Evolutionary conservation across 2,797 vertebrate genomes (phyloP).

Genomic region (Coracias cyanogaster): DNA sequence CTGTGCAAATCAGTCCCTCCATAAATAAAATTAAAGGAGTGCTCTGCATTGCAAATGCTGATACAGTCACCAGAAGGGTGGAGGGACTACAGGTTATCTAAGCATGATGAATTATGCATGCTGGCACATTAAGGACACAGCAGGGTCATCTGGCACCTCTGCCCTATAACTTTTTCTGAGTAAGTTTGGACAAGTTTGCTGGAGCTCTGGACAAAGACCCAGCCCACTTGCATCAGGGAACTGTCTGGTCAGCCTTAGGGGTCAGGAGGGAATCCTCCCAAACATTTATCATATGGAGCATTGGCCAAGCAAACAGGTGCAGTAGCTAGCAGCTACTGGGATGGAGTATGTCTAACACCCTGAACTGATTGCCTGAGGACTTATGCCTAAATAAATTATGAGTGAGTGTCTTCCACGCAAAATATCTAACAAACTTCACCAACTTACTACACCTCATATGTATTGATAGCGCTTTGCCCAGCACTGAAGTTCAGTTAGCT

Average conservation of each 20-base stretch:
- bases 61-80: slow-evolving; percentile 44
- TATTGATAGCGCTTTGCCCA: background rate
- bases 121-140: background rate
- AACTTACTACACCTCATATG: background rate
- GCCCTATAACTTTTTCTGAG: background rate
- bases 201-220: background rate
- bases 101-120: slow-evolving; percentile 48
- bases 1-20: slow-evolving; percentile 68
- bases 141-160: background rate
- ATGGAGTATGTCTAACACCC: background rate
- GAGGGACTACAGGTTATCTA: slow-evolving; percentile 40
- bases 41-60: slow-evolving; percentile 66
- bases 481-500: background rate
- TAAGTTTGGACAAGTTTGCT: background rate
- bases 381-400: background rate
- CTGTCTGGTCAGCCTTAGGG: background rate
- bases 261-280: background rate
- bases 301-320: background rate
- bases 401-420: background rate
- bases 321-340: background rate
- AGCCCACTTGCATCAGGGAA: background rate
- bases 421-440: background rate
- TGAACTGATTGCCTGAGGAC: background rate
- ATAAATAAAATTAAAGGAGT: slow-evolving; percentile 70
- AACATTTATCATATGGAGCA: background rate